phyloP scores from a whole-genome alignment of 2,888 invertebrate genomes.

The Sclerodermus sp. region DNA sequence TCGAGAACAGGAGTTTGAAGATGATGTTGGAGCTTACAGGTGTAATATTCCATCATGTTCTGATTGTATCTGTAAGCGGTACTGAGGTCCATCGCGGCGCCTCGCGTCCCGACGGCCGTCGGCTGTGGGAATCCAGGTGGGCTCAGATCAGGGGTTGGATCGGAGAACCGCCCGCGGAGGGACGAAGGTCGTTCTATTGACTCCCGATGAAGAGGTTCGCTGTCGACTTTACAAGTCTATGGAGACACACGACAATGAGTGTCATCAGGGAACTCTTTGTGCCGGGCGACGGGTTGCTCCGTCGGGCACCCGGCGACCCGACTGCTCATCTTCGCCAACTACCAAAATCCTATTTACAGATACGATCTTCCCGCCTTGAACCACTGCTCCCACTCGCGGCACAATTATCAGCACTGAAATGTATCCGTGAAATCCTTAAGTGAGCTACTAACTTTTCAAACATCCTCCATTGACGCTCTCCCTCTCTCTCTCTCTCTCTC shows the following conservation, averaged over 20 bases:
- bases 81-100: constrained; percentile 76
- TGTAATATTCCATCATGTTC: constrained; percentile 99
- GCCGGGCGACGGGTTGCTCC: constrained; percentile 46
- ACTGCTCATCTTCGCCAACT: constrained; percentile 30
- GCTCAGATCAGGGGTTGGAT: constrained; percentile 5
- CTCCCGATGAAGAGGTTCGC: constrained; percentile 35
- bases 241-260: constrained; percentile 42
- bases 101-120: constrained; percentile 47
- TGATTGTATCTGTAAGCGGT: constrained; percentile 95
- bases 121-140: constrained; percentile 47
- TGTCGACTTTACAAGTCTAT: constrained; percentile 28
- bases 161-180: neutral
- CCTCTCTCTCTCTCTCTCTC: no score
- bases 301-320: constrained; percentile 38
- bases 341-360: no score
- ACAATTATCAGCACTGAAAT: no score
- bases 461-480: no score
- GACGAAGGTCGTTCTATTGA: constrained; percentile 27
- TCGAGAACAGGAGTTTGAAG: no score
- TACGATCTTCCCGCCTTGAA: no score
- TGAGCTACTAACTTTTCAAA: no score
- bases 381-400: no score
- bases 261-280: constrained; percentile 50
- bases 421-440: no score
- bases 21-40: constrained; percentile 77